Conservation (phyloP, 2,113 vertebrate genomes). For the Heterochromis multidens region DNA sequence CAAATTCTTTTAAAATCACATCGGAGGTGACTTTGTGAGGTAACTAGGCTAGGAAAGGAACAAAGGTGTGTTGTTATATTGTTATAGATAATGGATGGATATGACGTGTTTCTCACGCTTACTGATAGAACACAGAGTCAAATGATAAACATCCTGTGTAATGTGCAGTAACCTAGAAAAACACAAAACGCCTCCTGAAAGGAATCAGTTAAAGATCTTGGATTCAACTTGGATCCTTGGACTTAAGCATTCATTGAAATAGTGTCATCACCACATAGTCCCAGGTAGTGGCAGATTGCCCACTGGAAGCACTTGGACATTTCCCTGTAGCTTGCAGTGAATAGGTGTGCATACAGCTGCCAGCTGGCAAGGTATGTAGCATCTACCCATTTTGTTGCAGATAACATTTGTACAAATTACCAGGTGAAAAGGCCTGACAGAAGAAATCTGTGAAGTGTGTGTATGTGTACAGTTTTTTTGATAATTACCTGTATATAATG, state of each 20-base stretch:
- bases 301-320: neutral
- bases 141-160: constrained; percentile 11
- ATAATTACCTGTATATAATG: neutral
- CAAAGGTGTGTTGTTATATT: constrained; percentile 2
- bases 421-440: neutral
- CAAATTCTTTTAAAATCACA: constrained; percentile 9
- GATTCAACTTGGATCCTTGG: neutral
- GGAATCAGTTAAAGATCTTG: neutral
- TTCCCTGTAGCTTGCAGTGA: neutral
- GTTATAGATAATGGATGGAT: constrained; percentile 19
- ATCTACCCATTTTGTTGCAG: neutral
- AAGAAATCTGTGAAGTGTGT: neutral
- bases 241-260: neutral
- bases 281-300: neutral
- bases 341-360: neutral
- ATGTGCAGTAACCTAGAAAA: neutral
- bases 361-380: neutral
- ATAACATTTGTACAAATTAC: neutral
- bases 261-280: neutral
- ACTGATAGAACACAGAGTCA: neutral
- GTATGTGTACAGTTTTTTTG: neutral
- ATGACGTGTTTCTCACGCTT: constrained; percentile 7
- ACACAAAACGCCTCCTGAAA: neutral
- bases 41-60: constrained; percentile 17
- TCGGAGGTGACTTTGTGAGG: neutral